Percentiles rank a stretch among this genome's conserved stretches.
Conservation (phyloP, 2,888 invertebrate genomes). For the Pycnomerus fuliginosus region DNA sequence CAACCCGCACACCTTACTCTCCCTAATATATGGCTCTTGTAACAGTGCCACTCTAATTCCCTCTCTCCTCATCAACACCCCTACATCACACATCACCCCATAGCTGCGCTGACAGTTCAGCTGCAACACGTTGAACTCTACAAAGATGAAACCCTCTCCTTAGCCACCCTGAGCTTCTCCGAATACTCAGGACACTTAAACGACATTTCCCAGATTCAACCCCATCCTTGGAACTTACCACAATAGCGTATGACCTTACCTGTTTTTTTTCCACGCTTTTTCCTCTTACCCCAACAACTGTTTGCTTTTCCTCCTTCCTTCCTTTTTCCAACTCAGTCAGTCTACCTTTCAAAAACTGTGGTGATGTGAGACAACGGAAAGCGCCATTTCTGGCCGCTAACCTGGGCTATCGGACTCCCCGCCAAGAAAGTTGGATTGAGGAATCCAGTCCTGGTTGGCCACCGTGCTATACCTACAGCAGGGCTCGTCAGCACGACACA, state of each 20-base stretch:
- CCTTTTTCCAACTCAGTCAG: no score
- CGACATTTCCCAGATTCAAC: slow-evolving; percentile 1
- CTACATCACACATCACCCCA: background rate
- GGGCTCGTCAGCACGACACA: no score
- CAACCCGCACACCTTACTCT: slow-evolving; percentile 15
- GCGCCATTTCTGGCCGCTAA: no score
- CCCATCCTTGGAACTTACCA: background rate
- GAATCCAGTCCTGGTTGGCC: no score
- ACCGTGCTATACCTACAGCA: no score
- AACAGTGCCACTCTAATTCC: slow-evolving; percentile 1
- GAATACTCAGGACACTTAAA: background rate
- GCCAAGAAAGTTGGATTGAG: no score
- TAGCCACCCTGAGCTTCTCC: background rate
- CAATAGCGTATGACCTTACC: background rate
- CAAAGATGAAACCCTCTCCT: background rate
- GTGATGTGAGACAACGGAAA: no score
- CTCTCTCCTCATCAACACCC: slow-evolving; percentile 3
- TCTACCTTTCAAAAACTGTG: no score
- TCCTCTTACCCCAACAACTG: no score
- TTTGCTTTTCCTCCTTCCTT: no score
- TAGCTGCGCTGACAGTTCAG: slow-evolving; percentile 1
- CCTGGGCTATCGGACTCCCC: no score
- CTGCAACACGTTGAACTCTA: background rate
- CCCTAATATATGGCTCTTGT: slow-evolving; percentile 11
- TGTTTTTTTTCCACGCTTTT: no score